Evolutionary conservation across 2,797 vertebrate species (phyloP).

Genomic region (Chanos chanos): DNA sequence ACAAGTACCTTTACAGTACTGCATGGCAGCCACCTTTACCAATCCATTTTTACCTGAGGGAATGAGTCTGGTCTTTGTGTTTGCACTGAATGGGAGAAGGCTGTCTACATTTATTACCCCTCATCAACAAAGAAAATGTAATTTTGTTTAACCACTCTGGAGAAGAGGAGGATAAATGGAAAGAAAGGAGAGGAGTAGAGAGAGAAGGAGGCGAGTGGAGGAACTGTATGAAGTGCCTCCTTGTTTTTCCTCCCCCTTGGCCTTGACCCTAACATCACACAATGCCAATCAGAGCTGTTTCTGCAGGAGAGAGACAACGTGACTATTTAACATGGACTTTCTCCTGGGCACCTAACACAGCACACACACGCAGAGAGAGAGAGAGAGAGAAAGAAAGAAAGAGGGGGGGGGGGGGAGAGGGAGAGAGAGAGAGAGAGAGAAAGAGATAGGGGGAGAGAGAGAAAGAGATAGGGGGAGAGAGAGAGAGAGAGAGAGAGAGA

Average conservation of each 20-base stretch:
- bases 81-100: constrained; percentile 17
- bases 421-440: not conserved
- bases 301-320: constrained; percentile 18
- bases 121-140: constrained; percentile 11
- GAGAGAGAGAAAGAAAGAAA: not conserved
- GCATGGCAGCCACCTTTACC: no score
- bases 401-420: not conserved
- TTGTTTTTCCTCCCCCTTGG: not conserved
- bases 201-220: constrained; percentile 1
- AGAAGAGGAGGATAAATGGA: constrained; percentile 1
- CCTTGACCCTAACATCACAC: constrained; percentile 37
- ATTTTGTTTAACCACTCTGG: constrained; percentile 11
- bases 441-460: constrained; percentile 1
- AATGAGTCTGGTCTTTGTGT: constrained; percentile 25
- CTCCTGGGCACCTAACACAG: not conserved
- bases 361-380: not conserved
- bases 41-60: constrained; percentile 15
- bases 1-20: no score
- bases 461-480: not conserved
- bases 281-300: constrained; percentile 30
- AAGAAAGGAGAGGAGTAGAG: not conserved
- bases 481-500: no score
- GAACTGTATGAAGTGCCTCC: constrained; percentile 13
- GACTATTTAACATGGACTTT: constrained; percentile 15
- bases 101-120: not conserved